A percentile compares a stretch with the other conserved stretches of the same genome.
Conservation (phyloP, 2,888 invertebrate species). For the Drosophila barbarae region DNA sequence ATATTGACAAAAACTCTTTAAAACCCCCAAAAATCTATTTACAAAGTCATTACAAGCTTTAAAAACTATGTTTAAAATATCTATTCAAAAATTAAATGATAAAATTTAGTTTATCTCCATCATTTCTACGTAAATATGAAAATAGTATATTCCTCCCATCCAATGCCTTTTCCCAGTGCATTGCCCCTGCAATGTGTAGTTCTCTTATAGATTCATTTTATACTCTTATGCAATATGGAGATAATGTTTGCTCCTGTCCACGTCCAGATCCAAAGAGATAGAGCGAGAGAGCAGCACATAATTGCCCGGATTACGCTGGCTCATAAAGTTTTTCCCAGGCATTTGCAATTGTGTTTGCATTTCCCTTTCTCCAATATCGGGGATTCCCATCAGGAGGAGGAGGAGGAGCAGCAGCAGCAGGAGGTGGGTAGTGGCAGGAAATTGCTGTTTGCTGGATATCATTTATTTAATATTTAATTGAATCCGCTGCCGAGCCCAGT, state of each 20-base stretch:
- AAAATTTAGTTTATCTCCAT: not conserved
- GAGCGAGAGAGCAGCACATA: slow-evolving; percentile 44
- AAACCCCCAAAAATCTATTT: not conserved
- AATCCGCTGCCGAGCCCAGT: slow-evolving; percentile 55
- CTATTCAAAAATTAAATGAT: not conserved
- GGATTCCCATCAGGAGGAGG: not conserved
- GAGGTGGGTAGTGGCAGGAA: slow-evolving; percentile 8
- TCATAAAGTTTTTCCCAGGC: slow-evolving; percentile 53
- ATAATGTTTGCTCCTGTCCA: slow-evolving; percentile 57
- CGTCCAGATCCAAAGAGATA: not conserved
- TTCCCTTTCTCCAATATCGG: slow-evolving; percentile 41
- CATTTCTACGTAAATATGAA: not conserved
- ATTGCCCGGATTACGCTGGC: slow-evolving; percentile 64
- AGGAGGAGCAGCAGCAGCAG: too few species aligned
- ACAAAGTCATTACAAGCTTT: not conserved
- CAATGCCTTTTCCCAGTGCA: slow-evolving; percentile 5
- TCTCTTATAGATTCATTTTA: slow-evolving; percentile 59
- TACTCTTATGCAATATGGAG: slow-evolving; percentile 63
- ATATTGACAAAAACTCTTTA: not conserved
- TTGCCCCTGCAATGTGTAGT: slow-evolving; percentile 10
- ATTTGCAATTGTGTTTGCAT: slow-evolving; percentile 56
- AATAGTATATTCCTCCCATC: too few species aligned
- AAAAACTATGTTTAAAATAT: not conserved
- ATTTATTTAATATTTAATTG: slow-evolving; percentile 73
- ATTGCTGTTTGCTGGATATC: slow-evolving; percentile 68